Evolutionary conservation across 2,113 vertebrate species (phyloP), one percentile per base, ranked within the genome.

Genomic region (Zosterops japonicus): DNA sequence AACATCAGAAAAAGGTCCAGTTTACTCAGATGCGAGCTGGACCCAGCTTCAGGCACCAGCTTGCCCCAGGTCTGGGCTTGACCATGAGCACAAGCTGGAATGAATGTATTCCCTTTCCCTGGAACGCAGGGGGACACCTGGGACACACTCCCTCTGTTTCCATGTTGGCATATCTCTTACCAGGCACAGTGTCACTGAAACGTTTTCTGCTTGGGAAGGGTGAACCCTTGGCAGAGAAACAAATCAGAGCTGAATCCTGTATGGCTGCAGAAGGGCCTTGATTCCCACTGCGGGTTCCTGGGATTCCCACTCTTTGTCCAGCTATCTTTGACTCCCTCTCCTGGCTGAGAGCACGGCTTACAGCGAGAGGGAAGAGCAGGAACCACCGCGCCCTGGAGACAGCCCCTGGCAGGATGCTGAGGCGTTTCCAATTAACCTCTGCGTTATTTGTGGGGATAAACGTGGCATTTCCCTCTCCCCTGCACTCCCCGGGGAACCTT

Each of bases 241-340:
- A 72, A 65, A 90, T 10, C 46, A 11, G 72, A 11, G 72, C 35
- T 17, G 42, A 42, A 59, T 2, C 23, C 19, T 22, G 31, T 29
- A 2, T 4, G 53, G 61, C 20, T 22, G 35, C 69, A 44, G 42
- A 23, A 76, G 25, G 39, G 59, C 74, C 59, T 18, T 1, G 17
- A 4, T 47, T 70, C 18, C 56, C 22, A 4, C 27, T 22, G 61
- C 4, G 1, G 52, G 18, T 24, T 69, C 64, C 76, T 5, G 36
- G 35, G 35, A 27, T n/a, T 76, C 47, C 68, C 5, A 1, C 18
- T 57, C 47, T 25, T 39, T 57, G 64, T 81, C 49, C 36, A 25
- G 3, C 67, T 83, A 11, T 39, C 87, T 74, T 56, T 50, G 94
- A 25, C 95, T 96, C 97, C 95, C 96, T 97, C 96, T 96, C 55